Evolutionary conservation across 1,140 invertebrate genomes (phyloP).

Genomic region (Drosophila eugracilis): DNA sequence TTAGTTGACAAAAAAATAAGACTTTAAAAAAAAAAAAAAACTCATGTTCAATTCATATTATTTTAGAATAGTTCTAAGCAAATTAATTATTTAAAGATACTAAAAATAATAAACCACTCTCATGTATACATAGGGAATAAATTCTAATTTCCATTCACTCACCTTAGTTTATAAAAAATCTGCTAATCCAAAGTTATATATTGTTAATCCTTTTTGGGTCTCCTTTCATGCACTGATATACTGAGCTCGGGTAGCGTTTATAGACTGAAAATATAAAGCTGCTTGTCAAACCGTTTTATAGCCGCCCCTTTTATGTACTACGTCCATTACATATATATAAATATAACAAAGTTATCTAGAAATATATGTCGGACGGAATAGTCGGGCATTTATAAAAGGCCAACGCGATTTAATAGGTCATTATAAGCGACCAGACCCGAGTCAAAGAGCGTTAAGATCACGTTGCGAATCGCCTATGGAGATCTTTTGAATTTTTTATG

Average conservation of each 20-base stretch:
- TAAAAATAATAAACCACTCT: no score
- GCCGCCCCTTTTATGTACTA: constrained; percentile 33
- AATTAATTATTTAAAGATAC: no score
- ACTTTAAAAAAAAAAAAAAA: no score
- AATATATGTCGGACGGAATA: constrained; percentile 19
- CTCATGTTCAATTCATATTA: no score
- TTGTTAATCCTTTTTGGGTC: constrained; percentile 9
- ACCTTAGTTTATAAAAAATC: constrained; percentile 30
- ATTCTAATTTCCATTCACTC: constrained; percentile 19
- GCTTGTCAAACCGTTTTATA: constrained; percentile 69
- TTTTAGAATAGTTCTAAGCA: no score
- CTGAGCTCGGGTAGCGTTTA: constrained; percentile 35
- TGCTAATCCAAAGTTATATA: constrained; percentile 38
- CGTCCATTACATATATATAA: constrained; percentile 13
- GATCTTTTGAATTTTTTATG: constrained; percentile 7
- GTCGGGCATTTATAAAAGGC: constrained; percentile 31
- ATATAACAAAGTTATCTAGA: constrained; percentile 26
- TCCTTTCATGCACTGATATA: constrained; percentile 31
- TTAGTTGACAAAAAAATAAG: no score
- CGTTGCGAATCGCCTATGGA: constrained; percentile 18
- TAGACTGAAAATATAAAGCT: constrained; percentile 73
- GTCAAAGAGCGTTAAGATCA: constrained; percentile 42
- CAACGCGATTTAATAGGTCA: constrained; percentile 54
- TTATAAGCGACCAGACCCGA: constrained; percentile 36
- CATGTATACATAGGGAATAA: no score